These are phyloP conservation scores for Drosophila mulleri DNA, from an alignment of 2,888 invertebrate genomes.

Conservation along the genomic window DNA sequence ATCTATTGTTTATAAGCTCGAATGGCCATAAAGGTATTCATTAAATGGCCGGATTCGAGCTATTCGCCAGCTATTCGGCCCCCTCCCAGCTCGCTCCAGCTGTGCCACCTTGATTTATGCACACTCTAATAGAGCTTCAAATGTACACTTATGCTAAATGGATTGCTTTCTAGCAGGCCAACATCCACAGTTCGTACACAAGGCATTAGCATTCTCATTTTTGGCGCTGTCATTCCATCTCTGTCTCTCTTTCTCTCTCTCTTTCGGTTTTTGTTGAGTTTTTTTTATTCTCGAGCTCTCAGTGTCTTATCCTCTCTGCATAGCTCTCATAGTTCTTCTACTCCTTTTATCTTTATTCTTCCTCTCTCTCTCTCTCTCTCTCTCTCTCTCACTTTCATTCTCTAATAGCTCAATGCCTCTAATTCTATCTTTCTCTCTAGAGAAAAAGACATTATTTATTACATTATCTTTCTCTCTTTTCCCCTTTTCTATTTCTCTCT, in stretches of 20 bases:
- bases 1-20: conserved; percentile 78
- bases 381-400: too few relatives aligned
- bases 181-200: not conserved
- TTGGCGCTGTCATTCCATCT: not conserved
- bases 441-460: too few relatives aligned
- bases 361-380: too few relatives aligned
- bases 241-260: too few relatives aligned
- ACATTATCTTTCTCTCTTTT: not conserved
- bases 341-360: not conserved
- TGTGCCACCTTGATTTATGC: conserved; percentile 62
- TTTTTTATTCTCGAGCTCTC: not conserved
- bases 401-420: too few relatives aligned
- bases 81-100: conserved; percentile 7
- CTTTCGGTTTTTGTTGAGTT: not conserved
- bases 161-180: conserved; percentile 17
- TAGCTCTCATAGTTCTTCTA: too few relatives aligned
- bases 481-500: too few relatives aligned
- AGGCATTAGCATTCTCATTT: not conserved
- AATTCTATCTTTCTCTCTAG: not conserved
- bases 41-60: conserved; percentile 54
- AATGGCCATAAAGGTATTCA: conserved; percentile 72
- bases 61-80: conserved; percentile 16
- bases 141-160: conserved; percentile 37
- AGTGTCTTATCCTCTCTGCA: too few relatives aligned
- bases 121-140: conserved; percentile 51